Base-by-base conservation (phyloP, 2,888 invertebrate species). In the Agrypnus murinus region DNA sequence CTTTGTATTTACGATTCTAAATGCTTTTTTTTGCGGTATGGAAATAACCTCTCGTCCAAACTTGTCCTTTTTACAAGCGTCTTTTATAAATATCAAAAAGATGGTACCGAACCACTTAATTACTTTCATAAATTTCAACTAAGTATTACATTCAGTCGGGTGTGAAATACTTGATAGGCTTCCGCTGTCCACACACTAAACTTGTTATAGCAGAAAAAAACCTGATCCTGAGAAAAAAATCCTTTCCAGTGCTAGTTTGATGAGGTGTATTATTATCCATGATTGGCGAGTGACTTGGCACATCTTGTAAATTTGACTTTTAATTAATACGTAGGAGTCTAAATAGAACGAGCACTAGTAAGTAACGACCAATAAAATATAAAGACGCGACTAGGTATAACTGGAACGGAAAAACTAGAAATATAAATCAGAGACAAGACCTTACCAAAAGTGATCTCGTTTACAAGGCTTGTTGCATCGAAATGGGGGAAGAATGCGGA, bases 211-310 rank as follows among this genome's bases (percentile, higher is more conserved):
- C 5, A 2, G 25, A 25, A 25, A 25, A 50, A 50, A 46, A 48
- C 43, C 7, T 43, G 43, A 43, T 43, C 43, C 7, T n/a, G 14
- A 12, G 14, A 12, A 50, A 25, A 25, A 25, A 25, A 25, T 2
- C 1, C 12, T n/a, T n/a, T 12, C 50, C 31, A 2, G 31, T 31
- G 25, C 5, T 31, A 12, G 5, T 31, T n/a, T 32, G 50, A 50
- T 50, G 32, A 32, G 50, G 12, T 31, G 31, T 50, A 50, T 57
- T 57, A 57, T 38, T 38, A 36, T 57, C 36, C 36, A 15, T 57
- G 57, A 38, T 57, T 34, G 57, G 57, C 3, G 8, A 57, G 15
- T 57, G 57, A 57, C 57, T 57, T 57, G 36, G 57, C 36, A 57
- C 17, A 43, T 43, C 12, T 14, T 19, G 9, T 19, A n/a, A 57